phyloP scores from a whole-genome alignment of 2,888 invertebrate species.

The Neoaliturus tenellus region DNA sequence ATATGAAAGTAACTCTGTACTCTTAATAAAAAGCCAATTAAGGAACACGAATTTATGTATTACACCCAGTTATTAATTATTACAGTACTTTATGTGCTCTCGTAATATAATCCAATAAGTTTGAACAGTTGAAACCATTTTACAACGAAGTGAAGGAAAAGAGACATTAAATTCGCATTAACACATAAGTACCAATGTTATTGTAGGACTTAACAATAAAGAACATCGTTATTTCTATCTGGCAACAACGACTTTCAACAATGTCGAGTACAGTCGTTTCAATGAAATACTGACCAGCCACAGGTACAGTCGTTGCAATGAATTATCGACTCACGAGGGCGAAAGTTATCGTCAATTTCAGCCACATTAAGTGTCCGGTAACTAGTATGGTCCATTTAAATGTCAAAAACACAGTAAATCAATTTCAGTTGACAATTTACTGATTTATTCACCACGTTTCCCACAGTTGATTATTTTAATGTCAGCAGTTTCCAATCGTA shows the following conservation, averaged over 20 bases:
- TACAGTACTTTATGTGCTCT: no score
- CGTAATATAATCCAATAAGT: no score
- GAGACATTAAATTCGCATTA: no score
- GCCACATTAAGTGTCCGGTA: not conserved
- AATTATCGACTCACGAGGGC: not conserved
- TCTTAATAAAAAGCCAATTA: no score
- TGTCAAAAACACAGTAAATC: not conserved
- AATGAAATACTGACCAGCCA: not conserved
- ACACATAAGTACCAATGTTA: no score
- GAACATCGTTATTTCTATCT: not conserved
- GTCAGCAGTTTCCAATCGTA: no score
- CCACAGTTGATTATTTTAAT: not conserved
- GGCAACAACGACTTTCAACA: not conserved
- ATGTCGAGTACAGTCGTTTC: not conserved
- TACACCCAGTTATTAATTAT: no score
- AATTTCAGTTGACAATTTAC: not conserved
- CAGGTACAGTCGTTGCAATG: not conserved
- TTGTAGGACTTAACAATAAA: no score
- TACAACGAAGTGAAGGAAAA: no score
- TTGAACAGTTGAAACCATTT: no score
- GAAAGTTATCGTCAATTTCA: not conserved
- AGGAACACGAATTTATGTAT: no score
- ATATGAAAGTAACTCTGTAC: no score
- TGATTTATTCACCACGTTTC: not conserved
- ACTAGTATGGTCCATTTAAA: not conserved